A percentile compares a stretch with the other conserved stretches of the same genome.
These are phyloP conservation scores for Liopterus haemorrhoidalis DNA, from an alignment of 2,888 invertebrate species.

Conservation along the genomic window DNA sequence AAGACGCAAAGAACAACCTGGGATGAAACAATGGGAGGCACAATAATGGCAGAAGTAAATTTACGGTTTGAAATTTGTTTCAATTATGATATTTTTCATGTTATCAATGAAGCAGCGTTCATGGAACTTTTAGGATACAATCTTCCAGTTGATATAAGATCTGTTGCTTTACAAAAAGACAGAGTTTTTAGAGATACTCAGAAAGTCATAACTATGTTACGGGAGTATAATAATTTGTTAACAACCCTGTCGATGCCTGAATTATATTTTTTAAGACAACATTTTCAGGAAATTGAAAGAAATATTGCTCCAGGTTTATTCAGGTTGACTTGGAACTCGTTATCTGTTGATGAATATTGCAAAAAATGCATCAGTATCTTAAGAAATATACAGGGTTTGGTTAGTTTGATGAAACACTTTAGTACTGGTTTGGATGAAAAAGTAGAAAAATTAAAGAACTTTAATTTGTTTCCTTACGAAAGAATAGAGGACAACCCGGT, in stretches of 20 bases:
- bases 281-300: constrained; percentile 65
- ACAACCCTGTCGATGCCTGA: constrained; percentile 65
- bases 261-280: constrained; percentile 62
- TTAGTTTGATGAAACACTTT: constrained; percentile 64
- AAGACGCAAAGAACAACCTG: constrained; percentile 52
- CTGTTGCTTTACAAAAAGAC: constrained; percentile 57
- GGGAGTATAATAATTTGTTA: constrained; percentile 60
- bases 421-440: constrained; percentile 56
- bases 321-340: constrained; percentile 79
- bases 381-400: constrained; percentile 58
- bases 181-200: constrained; percentile 62
- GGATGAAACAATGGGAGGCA: constrained; percentile 64
- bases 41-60: constrained; percentile 61
- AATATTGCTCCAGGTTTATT: constrained; percentile 74
- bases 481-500: constrained; percentile 28
- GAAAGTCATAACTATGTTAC: constrained; percentile 53
- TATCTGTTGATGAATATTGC: constrained; percentile 72
- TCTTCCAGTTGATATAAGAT: constrained; percentile 50
- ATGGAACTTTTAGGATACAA: constrained; percentile 64
- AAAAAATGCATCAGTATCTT: constrained; percentile 51
- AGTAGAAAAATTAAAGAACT: constrained; percentile 51
- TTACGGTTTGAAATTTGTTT: constrained; percentile 64
- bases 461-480: constrained; percentile 50
- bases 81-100: constrained; percentile 57
- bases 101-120: constrained; percentile 67